These are phyloP conservation scores for Tor tambroides DNA, from an alignment of 2,113 vertebrate genomes.

Conservation along the genomic window DNA sequence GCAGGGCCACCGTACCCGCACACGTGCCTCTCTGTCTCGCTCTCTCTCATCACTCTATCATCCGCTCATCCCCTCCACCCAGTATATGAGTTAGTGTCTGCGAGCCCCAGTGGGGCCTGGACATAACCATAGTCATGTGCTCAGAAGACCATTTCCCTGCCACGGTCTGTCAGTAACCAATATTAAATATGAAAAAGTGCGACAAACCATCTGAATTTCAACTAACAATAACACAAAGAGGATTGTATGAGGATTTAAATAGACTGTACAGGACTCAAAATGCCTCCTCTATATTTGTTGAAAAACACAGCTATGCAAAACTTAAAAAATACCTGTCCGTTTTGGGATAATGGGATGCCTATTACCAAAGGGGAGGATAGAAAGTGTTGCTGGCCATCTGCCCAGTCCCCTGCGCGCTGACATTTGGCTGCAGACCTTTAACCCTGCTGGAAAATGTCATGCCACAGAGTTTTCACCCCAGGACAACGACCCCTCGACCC, in stretches of 20 bases:
- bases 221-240: background rate
- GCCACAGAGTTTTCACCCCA: slow-evolving; percentile 59
- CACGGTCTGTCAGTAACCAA: slow-evolving; percentile 30
- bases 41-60: slow-evolving; percentile 62
- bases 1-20: slow-evolving; percentile 71
- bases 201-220: slow-evolving; percentile 19
- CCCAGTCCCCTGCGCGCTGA: slow-evolving; percentile 57
- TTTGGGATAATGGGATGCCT: slow-evolving; percentile 27
- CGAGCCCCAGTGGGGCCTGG: slow-evolving; percentile 24
- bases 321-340: slow-evolving; percentile 41
- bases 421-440: slow-evolving; percentile 73
- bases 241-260: background rate
- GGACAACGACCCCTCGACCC: slow-evolving; percentile 49
- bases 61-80: slow-evolving; percentile 43
- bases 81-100: slow-evolving; percentile 33
- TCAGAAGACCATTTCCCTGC: slow-evolving; percentile 30
- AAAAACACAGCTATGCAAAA: background rate
- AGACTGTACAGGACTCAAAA: background rate
- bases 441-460: slow-evolving; percentile 71
- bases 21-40: slow-evolving; percentile 57
- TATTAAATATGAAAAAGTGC: slow-evolving; percentile 26
- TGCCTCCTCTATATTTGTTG: background rate
- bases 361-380: slow-evolving; percentile 17
- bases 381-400: slow-evolving; percentile 72
- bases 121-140: slow-evolving; percentile 37